These are phyloP conservation scores for Leptopilina clavipes DNA, from an alignment of 1,140 invertebrate species.

Conservation along the genomic window DNA sequence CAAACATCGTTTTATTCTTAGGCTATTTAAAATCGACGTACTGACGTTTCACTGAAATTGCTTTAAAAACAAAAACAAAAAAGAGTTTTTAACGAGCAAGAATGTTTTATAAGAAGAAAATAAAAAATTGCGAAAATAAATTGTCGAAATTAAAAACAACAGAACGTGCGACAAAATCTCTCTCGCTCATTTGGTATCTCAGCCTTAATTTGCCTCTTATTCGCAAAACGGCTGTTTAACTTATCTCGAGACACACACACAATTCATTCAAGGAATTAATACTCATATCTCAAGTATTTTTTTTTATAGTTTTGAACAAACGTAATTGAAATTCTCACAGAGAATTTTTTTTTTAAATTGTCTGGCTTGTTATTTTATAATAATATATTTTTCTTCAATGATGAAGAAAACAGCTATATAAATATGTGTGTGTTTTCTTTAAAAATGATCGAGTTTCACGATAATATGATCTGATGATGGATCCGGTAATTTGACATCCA, in stretches of 20 bases:
- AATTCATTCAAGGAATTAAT: conserved; percentile 28
- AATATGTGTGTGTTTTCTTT: conserved; percentile 61
- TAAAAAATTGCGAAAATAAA: conserved; percentile 17
- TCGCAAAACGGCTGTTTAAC: neutral
- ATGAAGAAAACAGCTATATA: conserved; percentile 18
- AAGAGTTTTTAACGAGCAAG: conserved; percentile 9
- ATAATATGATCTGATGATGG: conserved; percentile 89
- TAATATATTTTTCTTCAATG: neutral
- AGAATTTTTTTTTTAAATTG: neutral
- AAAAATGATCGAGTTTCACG: conserved; percentile 93
- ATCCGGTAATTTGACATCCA: conserved; percentile 84
- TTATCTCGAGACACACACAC: conserved; percentile 8
- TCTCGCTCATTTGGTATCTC: conserved; percentile 50
- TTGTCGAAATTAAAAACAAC: conserved; percentile 22
- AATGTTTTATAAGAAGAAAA: conserved; percentile 6
- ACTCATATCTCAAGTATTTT: conserved; percentile 35
- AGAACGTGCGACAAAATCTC: conserved; percentile 13
- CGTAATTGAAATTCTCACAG: conserved; percentile 32
- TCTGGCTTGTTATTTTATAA: neutral
- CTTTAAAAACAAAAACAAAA: neutral
- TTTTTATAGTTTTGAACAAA: neutral
- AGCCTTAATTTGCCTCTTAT: conserved; percentile 43
- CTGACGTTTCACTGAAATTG: conserved; percentile 44
- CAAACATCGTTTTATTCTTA: conserved; percentile 14
- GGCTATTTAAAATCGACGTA: conserved; percentile 43